Evolutionary conservation across 2,888 invertebrate species (phyloP).

Genomic region (Sarcophaga carnaria): DNA sequence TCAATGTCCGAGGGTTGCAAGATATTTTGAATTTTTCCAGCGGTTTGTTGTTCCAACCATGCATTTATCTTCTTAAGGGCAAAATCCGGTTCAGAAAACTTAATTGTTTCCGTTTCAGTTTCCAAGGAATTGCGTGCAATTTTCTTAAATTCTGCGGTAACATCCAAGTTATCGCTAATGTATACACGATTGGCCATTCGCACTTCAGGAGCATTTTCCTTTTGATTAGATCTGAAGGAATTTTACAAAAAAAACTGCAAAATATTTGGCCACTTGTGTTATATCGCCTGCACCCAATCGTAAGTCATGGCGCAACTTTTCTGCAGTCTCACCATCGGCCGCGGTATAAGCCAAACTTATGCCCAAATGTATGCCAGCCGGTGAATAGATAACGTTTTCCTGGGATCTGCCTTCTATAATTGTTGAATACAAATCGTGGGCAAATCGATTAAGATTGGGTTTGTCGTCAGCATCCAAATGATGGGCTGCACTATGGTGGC

Average conservation of each 20-base stretch:
- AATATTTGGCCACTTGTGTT: constrained; percentile 73
- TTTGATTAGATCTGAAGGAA: constrained; percentile 51
- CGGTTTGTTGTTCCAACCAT: constrained; percentile 91
- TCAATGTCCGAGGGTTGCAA: constrained; percentile 84
- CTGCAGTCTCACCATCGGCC: constrained; percentile 85
- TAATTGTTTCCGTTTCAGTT: constrained; percentile 85
- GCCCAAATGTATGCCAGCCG: constrained; percentile 89
- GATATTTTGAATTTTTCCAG: constrained; percentile 90
- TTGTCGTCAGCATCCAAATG: neutral
- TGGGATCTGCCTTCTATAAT: constrained; percentile 18
- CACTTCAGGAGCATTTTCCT: constrained; percentile 72
- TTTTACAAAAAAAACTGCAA: constrained; percentile 72
- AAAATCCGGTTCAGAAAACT: constrained; percentile 83
- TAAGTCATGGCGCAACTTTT: constrained; percentile 84
- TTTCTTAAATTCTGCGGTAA: constrained; percentile 84
- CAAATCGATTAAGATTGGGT: constrained; percentile 31
- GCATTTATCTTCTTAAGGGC: constrained; percentile 86
- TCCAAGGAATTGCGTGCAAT: constrained; percentile 85
- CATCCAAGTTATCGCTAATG: constrained; percentile 83
- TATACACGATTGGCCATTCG: constrained; percentile 90
- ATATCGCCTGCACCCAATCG: constrained; percentile 81
- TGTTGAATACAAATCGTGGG: constrained; percentile 10
- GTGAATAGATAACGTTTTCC: constrained; percentile 88
- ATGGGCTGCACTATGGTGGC: neutral
- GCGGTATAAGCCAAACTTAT: constrained; percentile 88